Conservation (phyloP, 2,888 invertebrate genomes). For the Petrolisthes cinctipes region DNA sequence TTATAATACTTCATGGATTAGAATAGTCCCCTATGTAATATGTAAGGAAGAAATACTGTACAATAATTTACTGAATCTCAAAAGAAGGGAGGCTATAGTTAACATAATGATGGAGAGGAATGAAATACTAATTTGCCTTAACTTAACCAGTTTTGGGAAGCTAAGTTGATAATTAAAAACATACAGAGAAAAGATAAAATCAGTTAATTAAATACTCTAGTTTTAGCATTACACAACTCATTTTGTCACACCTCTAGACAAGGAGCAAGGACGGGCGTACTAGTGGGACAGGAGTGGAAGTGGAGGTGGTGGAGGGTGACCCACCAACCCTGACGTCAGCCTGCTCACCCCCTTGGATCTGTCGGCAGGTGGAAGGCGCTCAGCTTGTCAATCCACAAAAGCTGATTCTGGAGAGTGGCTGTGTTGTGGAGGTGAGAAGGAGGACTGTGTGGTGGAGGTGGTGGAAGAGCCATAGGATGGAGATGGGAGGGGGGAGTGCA, state of each 20-base stretch:
- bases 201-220: too few relatives aligned
- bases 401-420: conserved; percentile 51
- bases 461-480: background rate
- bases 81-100: too few relatives aligned
- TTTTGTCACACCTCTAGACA: conserved; percentile 13
- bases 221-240: too few relatives aligned
- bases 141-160: too few relatives aligned
- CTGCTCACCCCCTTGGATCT: conserved; percentile 50
- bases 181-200: too few relatives aligned
- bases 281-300: conserved; percentile 10
- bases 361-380: conserved; percentile 36
- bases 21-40: too few relatives aligned
- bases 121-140: too few relatives aligned
- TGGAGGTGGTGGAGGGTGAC: conserved; percentile 56
- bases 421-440: conserved; percentile 39
- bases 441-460: background rate
- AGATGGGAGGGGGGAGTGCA: background rate
- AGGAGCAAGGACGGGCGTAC: conserved; percentile 38
- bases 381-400: conserved; percentile 51
- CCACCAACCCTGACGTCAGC: conserved; percentile 48
- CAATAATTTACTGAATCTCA: too few relatives aligned
- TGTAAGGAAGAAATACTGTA: too few relatives aligned
- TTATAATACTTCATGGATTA: too few relatives aligned
- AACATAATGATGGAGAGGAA: too few relatives aligned
- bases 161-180: too few relatives aligned